phyloP scores from a whole-genome alignment of 2,888 invertebrate species.

The Patella caerulea region DNA sequence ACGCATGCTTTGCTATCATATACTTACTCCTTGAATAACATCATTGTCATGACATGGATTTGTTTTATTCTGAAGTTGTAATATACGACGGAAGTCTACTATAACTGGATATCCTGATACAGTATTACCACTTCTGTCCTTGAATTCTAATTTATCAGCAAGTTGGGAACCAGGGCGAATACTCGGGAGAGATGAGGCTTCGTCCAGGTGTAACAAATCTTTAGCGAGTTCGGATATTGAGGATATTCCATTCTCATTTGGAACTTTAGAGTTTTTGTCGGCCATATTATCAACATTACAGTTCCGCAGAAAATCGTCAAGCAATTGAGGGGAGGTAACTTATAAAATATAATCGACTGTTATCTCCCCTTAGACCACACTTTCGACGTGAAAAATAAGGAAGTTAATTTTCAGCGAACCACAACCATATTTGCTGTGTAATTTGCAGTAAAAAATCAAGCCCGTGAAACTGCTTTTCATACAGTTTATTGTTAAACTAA shows the following conservation, averaged over 20 bases:
- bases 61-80: slow-evolving; percentile 49
- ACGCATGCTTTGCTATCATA: background rate
- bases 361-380: too few relatives aligned
- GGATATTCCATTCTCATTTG: slow-evolving; percentile 12
- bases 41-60: slow-evolving; percentile 36
- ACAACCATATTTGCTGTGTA: too few relatives aligned
- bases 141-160: slow-evolving; percentile 52
- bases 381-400: too few relatives aligned
- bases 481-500: too few relatives aligned
- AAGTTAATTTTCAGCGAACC: too few relatives aligned
- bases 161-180: slow-evolving; percentile 58
- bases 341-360: too few relatives aligned
- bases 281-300: slow-evolving; percentile 64
- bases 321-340: background rate
- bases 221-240: slow-evolving; percentile 21
- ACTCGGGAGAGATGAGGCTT: slow-evolving; percentile 17
- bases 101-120: slow-evolving; percentile 58
- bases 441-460: too few relatives aligned
- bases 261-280: slow-evolving; percentile 30
- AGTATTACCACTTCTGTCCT: slow-evolving; percentile 47
- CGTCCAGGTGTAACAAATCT: slow-evolving; percentile 27
- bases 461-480: too few relatives aligned
- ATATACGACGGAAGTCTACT: slow-evolving; percentile 59
- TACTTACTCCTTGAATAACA: slow-evolving; percentile 50
- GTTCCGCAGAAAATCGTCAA: slow-evolving; percentile 54